These are phyloP conservation scores for Etia nguti DNA, from an alignment of 2,113 vertebrate genomes.

Conservation along the genomic window DNA sequence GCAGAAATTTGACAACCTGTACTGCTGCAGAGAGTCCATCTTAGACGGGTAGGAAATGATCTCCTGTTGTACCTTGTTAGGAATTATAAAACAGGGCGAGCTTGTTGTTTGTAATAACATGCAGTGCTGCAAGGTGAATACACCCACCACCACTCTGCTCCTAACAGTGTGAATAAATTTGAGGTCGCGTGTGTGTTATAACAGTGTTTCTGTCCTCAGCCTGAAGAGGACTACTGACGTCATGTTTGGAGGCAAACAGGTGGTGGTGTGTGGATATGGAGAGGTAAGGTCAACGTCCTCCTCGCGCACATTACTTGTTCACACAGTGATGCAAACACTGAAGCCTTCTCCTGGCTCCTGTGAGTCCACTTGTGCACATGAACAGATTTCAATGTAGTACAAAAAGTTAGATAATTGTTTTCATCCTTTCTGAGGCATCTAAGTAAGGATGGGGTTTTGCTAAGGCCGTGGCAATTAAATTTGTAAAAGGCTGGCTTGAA, in stretches of 20 bases:
- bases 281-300: constrained; percentile 75
- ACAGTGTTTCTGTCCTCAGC: constrained; percentile 55
- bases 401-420: not conserved
- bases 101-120: not conserved
- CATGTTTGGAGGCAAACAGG: constrained; percentile 98
- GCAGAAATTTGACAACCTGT: constrained; percentile 98
- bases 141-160: not conserved
- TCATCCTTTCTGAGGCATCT: not conserved
- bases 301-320: not conserved
- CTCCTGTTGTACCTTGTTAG: not conserved
- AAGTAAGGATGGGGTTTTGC: not conserved
- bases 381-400: not conserved
- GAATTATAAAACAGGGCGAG: not conserved
- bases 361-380: not conserved
- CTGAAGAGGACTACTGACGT: constrained; percentile 97
- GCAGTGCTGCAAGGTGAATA: not conserved
- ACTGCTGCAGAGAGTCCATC: constrained; percentile 96
- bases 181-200: not conserved
- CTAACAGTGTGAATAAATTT: not conserved
- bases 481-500: not conserved
- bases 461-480: not conserved
- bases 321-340: not conserved
- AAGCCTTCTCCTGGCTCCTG: not conserved
- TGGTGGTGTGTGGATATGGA: constrained; percentile 97
- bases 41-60: constrained; percentile 80